A percentile compares a stretch with the other conserved stretches of the same genome.
phyloP scores from a whole-genome alignment of 2,888 invertebrate genomes.

The Tridacna crocea region DNA sequence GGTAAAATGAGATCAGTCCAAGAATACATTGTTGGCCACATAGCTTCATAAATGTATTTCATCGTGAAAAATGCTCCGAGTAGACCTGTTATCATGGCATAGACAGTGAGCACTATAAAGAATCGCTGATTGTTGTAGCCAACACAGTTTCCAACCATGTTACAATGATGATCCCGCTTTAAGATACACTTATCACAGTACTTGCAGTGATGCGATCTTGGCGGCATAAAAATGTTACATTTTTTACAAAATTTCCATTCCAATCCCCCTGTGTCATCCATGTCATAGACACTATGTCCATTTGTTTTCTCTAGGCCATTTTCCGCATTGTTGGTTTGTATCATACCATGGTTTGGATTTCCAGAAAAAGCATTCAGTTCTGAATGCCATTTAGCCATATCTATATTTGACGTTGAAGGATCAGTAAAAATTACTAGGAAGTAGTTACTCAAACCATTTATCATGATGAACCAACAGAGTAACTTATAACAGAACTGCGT shows the following conservation, averaged over 20 bases:
- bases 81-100: slow-evolving; percentile 60
- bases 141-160: slow-evolving; percentile 73
- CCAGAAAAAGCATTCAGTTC: background rate
- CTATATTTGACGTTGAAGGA: slow-evolving; percentile 30
- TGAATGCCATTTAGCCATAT: background rate
- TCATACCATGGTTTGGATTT: too few relatives aligned
- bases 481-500: slow-evolving; percentile 70
- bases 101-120: slow-evolving; percentile 74
- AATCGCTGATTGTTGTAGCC: slow-evolving; percentile 77
- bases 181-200: slow-evolving; percentile 76
- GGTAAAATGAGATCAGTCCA: slow-evolving; percentile 66
- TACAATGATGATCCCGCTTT: slow-evolving; percentile 81
- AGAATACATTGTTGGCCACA: slow-evolving; percentile 47
- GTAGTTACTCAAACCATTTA: slow-evolving; percentile 70
- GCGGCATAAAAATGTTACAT: slow-evolving; percentile 71
- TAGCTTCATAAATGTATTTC: slow-evolving; percentile 61
- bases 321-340: background rate
- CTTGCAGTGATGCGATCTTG: slow-evolving; percentile 76
- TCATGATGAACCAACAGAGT: slow-evolving; percentile 59
- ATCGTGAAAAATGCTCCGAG: slow-evolving; percentile 62
- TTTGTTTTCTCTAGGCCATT: slow-evolving; percentile 20
- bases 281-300: slow-evolving; percentile 49
- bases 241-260: slow-evolving; percentile 70
- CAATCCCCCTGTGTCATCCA: slow-evolving; percentile 54
- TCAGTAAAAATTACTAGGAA: slow-evolving; percentile 68